phyloP scores from a whole-genome alignment of 2,113 vertebrate species.

The Lasiurus borealis region DNA sequence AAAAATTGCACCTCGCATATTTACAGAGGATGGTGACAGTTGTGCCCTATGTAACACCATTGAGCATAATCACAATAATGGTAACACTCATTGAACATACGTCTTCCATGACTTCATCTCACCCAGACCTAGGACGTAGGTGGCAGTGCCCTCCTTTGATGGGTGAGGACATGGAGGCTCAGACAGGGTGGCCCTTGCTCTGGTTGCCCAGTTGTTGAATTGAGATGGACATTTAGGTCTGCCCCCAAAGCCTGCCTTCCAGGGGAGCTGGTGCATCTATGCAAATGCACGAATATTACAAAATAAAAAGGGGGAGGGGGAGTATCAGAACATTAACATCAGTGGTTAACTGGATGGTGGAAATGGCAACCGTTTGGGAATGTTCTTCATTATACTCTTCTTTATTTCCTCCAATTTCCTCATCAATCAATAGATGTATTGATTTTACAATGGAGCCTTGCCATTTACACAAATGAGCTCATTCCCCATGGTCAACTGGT shows the following conservation, averaged over 20 bases:
- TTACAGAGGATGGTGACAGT: neutral
- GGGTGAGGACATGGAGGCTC: neutral
- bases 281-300: neutral
- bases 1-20: accelerated
- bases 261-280: accelerated
- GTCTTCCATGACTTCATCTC: neutral
- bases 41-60: accelerated
- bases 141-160: too few relatives aligned
- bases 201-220: accelerated
- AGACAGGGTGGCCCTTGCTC: accelerated
- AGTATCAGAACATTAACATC: accelerated
- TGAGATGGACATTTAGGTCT: neutral
- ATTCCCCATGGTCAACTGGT: accelerated
- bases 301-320: accelerated
- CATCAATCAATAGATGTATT: neutral
- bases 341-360: too few relatives aligned
- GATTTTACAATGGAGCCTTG: neutral
- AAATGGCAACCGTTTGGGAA: too few relatives aligned
- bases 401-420: neutral
- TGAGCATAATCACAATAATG: neutral
- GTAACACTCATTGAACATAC: neutral
- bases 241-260: neutral
- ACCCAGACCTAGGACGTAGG: neutral
- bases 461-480: neutral
- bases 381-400: neutral